A percentile compares a stretch with the other conserved stretches of the same genome.
Conservation (phyloP, 2,797 vertebrate genomes). For the Chelmon rostratus region DNA sequence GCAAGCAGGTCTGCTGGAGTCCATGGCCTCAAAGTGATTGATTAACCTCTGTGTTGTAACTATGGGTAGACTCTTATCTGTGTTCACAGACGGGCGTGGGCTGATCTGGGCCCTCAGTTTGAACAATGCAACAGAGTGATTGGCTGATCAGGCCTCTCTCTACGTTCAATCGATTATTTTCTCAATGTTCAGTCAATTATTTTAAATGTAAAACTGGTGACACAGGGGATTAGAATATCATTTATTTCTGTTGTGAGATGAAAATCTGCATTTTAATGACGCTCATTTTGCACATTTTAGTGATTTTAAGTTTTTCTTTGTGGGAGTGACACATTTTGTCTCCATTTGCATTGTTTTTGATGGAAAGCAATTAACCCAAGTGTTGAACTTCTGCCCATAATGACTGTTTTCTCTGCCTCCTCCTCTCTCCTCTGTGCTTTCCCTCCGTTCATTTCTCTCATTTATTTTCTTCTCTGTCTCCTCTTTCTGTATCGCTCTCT, state of each 20-base stretch:
- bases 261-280: constrained; percentile 11
- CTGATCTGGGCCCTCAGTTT: constrained; percentile 37
- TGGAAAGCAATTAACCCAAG: constrained; percentile 47
- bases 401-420: constrained; percentile 42
- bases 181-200: not conserved
- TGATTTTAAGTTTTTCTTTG: constrained; percentile 13
- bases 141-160: constrained; percentile 15
- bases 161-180: constrained; percentile 14
- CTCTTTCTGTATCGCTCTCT: constrained; percentile 14
- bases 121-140: constrained; percentile 41
- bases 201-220: constrained; percentile 9
- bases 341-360: constrained; percentile 29
- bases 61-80: constrained; percentile 58
- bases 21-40: constrained; percentile 69
- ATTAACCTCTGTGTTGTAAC: constrained; percentile 69
- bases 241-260: constrained; percentile 16
- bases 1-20: constrained; percentile 44
- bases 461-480: constrained; percentile 14
- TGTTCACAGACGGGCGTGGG: constrained; percentile 53
- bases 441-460: not conserved
- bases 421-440: constrained; percentile 15
- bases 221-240: not conserved
- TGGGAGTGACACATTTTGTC: constrained; percentile 2
- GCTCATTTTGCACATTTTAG: not conserved
- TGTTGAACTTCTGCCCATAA: constrained; percentile 51